Base-by-base conservation (phyloP, 2,888 invertebrate species). In the Hyposoter dolosus region DNA sequence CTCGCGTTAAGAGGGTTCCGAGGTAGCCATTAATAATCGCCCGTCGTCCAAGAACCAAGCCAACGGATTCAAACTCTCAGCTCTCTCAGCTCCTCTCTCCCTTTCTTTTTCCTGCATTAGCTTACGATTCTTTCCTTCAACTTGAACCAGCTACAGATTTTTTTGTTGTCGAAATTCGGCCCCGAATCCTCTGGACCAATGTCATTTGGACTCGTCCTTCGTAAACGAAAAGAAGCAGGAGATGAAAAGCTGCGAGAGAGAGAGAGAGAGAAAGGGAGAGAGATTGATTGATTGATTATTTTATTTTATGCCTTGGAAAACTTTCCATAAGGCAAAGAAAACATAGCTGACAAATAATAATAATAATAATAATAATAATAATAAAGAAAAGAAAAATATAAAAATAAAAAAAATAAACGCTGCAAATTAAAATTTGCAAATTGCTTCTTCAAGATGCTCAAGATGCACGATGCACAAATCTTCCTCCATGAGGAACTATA, bases 1-100 rank as follows among this genome's bases (percentile, higher is more conserved):
- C 81, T 35, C 86, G 47, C 83, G 79, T 77, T 83, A 85, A 88
- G 86, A 84, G 80, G 76, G 82, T 85, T 82, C 84, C 86, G 83
- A 76, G 84, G 84, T 83, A 83, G 83, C 86, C 86, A 87, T 86
- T 85, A 86, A 88, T 87, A 87, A 86, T 83, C 87, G 85, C 87
- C 79, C 83, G 78, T 66, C 78, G 83, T 65, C 81, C 66, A 77
- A 80, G 68, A 79, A 91, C 90, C 92, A 84, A 89, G 87, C 88
- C 88, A 82, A 82, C 87, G 89, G 89, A 85, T 89, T 84, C 80
- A 80, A 77, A 68, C 78, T 80, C 56, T 23, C 56, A 56, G 56
- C 7, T 40, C 40, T 7, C 80, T 72, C 35, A 43, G 43, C 71
- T 45, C 66, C 56, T 69, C 32, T 35, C 68, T 80, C 66, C 47